phyloP scores from a whole-genome alignment of 2,888 invertebrate genomes.

The Diloba caeruleocephala region DNA sequence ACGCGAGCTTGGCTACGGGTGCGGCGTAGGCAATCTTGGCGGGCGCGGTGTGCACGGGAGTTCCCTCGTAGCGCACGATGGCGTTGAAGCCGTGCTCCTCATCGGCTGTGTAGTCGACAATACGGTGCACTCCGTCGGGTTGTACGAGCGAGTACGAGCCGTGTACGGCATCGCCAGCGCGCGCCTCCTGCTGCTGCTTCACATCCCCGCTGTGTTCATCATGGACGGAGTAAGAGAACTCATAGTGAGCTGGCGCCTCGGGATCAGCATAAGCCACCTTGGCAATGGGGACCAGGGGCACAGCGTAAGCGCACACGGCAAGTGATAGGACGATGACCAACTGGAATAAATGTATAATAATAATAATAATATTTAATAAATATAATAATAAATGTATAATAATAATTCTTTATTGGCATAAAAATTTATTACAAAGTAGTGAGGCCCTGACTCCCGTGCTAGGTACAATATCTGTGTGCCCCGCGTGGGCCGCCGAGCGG shows the following conservation, averaged over 20 bases:
- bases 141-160: constrained; percentile 85
- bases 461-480: too few relatives aligned
- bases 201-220: constrained; percentile 82
- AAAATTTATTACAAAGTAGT: too few relatives aligned
- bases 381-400: too few relatives aligned
- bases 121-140: constrained; percentile 82
- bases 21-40: constrained; percentile 49
- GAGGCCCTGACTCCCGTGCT: too few relatives aligned
- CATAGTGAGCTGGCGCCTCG: constrained; percentile 80
- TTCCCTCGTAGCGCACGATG: constrained; percentile 80
- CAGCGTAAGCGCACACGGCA: constrained; percentile 66
- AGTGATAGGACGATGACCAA: constrained; percentile 72
- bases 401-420: too few relatives aligned
- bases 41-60: constrained; percentile 61
- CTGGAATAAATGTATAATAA: constrained; percentile 63
- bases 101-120: constrained; percentile 84
- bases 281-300: constrained; percentile 61
- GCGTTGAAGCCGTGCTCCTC: constrained; percentile 83
- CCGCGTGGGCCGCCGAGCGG: too few relatives aligned
- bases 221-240: constrained; percentile 82
- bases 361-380: not conserved
- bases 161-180: constrained; percentile 80
- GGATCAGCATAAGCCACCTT: constrained; percentile 75
- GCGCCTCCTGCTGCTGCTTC: constrained; percentile 83
- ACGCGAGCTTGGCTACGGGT: constrained; percentile 56